phyloP scores from a whole-genome alignment of 2,888 invertebrate genomes.

The Penaeus monodon region DNA sequence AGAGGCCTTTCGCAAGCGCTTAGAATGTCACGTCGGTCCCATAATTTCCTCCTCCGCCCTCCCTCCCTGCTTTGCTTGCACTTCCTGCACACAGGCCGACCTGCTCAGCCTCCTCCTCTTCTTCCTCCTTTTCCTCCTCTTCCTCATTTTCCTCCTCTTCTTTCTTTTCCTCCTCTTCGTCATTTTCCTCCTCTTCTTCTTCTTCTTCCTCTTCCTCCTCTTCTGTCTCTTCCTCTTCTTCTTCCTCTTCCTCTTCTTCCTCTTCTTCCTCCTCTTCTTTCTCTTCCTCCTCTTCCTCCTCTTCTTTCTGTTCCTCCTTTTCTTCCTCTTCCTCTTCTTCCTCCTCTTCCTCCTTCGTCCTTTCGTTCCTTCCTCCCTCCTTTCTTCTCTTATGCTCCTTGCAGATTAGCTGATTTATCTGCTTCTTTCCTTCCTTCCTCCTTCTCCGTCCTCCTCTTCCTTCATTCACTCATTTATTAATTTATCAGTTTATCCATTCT shows the following conservation, averaged over 20 bases:
- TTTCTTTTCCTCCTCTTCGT: neutral
- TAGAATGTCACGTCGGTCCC: no score
- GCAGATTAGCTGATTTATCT: no score
- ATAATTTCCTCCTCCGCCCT: neutral
- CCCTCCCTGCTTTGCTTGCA: neutral
- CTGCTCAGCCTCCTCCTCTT: neutral
- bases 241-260: neutral
- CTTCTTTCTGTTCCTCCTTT: neutral
- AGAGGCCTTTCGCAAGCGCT: no score
- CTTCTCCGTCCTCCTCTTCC: neutral
- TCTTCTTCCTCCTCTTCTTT: neutral
- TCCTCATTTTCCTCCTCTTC: neutral
- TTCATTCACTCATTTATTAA: no score
- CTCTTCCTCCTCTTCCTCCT: neutral
- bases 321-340: no score
- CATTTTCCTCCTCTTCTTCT: neutral
- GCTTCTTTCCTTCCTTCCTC: neutral
- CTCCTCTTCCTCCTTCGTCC: rapidly evolving
- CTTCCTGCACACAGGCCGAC: neutral
- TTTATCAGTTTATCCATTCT: neutral
- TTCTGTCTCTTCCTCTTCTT: neutral
- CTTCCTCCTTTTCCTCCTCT: neutral
- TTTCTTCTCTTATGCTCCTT: neutral
- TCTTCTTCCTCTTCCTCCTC: neutral
- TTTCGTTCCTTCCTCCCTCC: neutral